Percentiles rank a stretch among this genome's conserved stretches.
These are phyloP conservation scores for Glaucomys volans DNA, from an alignment of 2,113 vertebrate genomes.

Conservation along the genomic window DNA sequence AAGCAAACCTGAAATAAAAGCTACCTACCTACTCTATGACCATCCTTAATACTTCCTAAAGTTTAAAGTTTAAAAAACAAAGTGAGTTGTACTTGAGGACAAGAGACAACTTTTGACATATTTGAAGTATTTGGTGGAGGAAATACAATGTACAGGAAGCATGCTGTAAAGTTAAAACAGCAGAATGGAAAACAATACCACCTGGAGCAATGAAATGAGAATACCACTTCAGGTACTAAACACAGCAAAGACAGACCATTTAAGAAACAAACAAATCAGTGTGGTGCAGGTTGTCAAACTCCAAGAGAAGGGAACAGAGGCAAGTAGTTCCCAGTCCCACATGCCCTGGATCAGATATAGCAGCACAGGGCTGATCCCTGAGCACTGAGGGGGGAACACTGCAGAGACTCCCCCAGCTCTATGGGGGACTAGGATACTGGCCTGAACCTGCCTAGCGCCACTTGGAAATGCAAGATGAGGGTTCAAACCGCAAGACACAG, in stretches of 20 bases:
- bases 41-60: neutral
- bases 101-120: neutral
- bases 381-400: neutral
- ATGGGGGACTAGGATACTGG: neutral
- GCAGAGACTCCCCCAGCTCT: neutral
- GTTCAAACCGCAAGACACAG: neutral
- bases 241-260: neutral
- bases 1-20: neutral
- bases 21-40: neutral
- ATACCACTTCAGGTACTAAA: neutral
- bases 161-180: neutral
- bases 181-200: neutral
- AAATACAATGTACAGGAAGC: neutral
- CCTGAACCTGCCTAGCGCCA: neutral
- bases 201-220: neutral
- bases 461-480: neutral
- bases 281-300: neutral
- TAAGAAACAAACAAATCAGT: neutral
- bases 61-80: neutral
- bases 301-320: neutral
- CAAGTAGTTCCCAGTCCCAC: neutral
- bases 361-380: neutral
- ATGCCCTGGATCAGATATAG: fast-evolving
- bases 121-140: neutral
- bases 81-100: neutral